Percentiles rank a stretch among this genome's conserved stretches.
Evolutionary conservation across 1,140 invertebrate genomes (phyloP).

Genomic region (Drosophila tropicalis): DNA sequence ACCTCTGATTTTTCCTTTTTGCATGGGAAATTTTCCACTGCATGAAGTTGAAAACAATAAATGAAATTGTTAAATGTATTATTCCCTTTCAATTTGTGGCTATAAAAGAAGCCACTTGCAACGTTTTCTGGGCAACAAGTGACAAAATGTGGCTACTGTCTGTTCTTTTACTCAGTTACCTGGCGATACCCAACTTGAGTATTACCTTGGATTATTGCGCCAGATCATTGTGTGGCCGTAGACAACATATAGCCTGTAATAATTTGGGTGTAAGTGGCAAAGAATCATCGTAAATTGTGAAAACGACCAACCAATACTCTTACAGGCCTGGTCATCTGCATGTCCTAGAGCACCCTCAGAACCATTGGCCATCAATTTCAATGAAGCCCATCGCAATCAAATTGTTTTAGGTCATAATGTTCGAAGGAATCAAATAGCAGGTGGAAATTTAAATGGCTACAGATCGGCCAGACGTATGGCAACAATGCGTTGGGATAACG

Average conservation of each 20-base stretch:
- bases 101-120: not conserved
- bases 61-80: not conserved
- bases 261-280: not conserved
- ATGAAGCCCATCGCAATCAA: not conserved
- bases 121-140: not conserved
- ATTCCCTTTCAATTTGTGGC: not conserved
- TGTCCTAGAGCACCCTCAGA: conserved; percentile 42
- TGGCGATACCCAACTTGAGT: not conserved
- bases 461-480: conserved; percentile 58
- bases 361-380: conserved; percentile 15
- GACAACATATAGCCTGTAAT: not conserved
- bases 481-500: conserved; percentile 59
- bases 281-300: too few relatives aligned
- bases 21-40: not conserved
- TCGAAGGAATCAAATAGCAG: conserved; percentile 46
- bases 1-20: too few relatives aligned
- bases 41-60: not conserved
- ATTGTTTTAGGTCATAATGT: conserved; percentile 45
- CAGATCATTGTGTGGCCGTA: not conserved
- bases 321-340: conserved; percentile 31
- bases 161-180: not conserved
- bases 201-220: not conserved
- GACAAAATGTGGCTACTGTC: not conserved
- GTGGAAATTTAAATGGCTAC: conserved; percentile 29
- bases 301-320: not conserved